A percentile compares a stretch with the other conserved stretches of the same genome.
phyloP scores from a whole-genome alignment of 2,888 invertebrate genomes.

The Nephrotoma flavescens region DNA sequence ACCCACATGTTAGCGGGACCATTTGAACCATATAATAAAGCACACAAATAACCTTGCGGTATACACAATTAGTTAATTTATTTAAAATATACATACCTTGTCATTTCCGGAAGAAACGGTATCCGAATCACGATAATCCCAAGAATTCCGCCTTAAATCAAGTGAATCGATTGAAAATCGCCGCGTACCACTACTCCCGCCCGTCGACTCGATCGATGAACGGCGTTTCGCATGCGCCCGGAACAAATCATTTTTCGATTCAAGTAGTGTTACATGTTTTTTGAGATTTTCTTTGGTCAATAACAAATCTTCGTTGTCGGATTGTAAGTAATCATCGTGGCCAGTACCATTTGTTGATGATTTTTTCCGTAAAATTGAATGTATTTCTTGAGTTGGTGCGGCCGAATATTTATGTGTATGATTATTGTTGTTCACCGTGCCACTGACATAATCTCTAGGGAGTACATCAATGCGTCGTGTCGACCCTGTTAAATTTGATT shows the following conservation, averaged over 20 bases:
- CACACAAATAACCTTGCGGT: not conserved
- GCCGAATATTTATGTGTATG: not conserved
- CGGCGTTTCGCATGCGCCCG: not conserved
- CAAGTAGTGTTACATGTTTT: constrained; percentile 13
- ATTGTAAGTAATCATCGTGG: not conserved
- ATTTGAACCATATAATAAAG: not conserved
- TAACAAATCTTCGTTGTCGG: constrained; percentile 6
- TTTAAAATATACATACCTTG: not conserved
- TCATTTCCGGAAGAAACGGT: not conserved
- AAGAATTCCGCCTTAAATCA: constrained; percentile 3
- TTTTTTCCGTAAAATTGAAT: constrained; percentile 3
- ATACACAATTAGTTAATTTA: not conserved
- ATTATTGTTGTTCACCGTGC: not conserved
- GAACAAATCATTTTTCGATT: constrained; percentile 5
- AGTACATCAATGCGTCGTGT: not conserved
- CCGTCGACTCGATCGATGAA: not conserved
- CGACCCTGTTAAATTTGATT: not conserved
- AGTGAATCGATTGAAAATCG: constrained; percentile 1
- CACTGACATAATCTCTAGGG: constrained; percentile 1
- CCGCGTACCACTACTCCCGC: not conserved
- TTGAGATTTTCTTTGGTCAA: constrained; percentile 13
- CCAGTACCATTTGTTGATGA: not conserved
- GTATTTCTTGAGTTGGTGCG: not conserved
- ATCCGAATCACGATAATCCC: not conserved
- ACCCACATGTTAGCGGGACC: not conserved